phyloP scores from a whole-genome alignment of 2,797 vertebrate genomes.

The Aselliscus stoliczkanus region DNA sequence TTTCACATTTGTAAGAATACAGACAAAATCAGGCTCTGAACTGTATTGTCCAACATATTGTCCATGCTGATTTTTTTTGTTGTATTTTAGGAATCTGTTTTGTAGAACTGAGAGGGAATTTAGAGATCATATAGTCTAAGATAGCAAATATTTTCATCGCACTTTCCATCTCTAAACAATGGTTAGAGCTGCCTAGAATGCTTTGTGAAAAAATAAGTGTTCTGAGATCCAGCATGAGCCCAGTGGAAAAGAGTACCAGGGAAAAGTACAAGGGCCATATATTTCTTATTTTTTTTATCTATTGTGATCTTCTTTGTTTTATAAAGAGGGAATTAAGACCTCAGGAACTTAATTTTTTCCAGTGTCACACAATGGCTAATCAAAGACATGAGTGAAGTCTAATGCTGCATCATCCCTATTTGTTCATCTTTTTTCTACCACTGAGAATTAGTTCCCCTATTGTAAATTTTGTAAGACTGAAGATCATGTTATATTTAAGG shows the following conservation, averaged over 20 bases:
- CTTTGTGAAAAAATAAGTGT: neutral
- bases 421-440: neutral
- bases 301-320: neutral
- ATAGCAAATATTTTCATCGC: neutral
- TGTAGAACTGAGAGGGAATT: neutral
- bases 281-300: conserved; percentile 32
- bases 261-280: neutral
- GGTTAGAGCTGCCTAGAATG: neutral
- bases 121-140: neutral
- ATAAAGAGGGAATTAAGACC: neutral
- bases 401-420: neutral
- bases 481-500: neutral
- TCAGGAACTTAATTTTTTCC: neutral
- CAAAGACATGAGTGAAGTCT: neutral
- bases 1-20: neutral
- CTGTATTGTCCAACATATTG: neutral
- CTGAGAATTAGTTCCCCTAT: neutral
- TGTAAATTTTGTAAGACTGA: neutral
- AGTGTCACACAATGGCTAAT: neutral
- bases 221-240: neutral
- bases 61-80: neutral
- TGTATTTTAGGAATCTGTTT: neutral
- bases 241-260: neutral
- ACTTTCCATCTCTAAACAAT: neutral
- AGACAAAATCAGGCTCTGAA: neutral